Conservation (phyloP, 2,797 vertebrate genomes). For the Orestias chungarensis region DNA sequence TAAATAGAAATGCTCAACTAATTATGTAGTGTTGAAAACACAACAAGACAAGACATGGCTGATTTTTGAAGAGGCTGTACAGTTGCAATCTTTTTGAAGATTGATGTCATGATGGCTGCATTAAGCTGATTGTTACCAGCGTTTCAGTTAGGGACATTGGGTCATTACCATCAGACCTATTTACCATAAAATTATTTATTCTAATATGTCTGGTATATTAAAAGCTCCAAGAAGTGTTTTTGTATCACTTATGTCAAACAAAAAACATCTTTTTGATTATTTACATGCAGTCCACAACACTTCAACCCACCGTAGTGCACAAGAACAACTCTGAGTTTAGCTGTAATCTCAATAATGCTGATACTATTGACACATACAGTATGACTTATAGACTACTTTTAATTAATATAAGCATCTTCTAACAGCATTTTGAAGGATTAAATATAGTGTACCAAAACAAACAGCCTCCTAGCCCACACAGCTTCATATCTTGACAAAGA, state of each 20-base stretch:
- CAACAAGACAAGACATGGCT: too few relatives aligned
- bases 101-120: neutral
- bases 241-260: neutral
- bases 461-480: too few relatives aligned
- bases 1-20: too few relatives aligned
- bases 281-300: neutral
- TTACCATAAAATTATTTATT: neutral
- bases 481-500: too few relatives aligned
- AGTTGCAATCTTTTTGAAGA: neutral
- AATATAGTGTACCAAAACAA: too few relatives aligned
- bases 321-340: neutral
- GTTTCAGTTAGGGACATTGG: neutral
- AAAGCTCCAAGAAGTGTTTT: neutral
- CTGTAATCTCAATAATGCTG: too few relatives aligned
- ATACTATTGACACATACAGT: too few relatives aligned
- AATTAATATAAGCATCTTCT: too few relatives aligned
- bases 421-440: too few relatives aligned
- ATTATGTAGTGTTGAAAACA: neutral
- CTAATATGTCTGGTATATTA: neutral
- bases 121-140: neutral
- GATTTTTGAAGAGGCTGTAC: too few relatives aligned
- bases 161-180: neutral
- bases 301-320: neutral
- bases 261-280: neutral
- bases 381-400: too few relatives aligned